Conservation (phyloP, 2,888 invertebrate genomes). For the Gymnocheta viridis region DNA sequence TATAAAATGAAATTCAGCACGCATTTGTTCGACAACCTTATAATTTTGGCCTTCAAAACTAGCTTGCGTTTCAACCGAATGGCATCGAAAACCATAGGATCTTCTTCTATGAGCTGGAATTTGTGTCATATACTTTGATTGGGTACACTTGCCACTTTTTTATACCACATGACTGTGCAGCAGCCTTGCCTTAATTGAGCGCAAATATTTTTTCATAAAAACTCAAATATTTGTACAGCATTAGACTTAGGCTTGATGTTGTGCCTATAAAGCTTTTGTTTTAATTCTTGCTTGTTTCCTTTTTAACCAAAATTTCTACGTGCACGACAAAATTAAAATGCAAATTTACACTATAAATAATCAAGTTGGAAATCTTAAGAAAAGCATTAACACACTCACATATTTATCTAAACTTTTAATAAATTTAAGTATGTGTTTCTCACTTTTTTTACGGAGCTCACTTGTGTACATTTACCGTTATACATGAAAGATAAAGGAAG, state of each 20-base stretch:
- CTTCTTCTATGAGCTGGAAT: too few species aligned
- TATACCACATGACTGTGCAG: too few species aligned
- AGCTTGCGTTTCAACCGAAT: too few species aligned
- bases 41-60: too few species aligned
- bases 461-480: neutral
- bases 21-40: too few species aligned
- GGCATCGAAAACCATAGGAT: too few species aligned
- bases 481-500: neutral
- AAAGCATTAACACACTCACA: neutral
- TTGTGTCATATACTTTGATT: too few species aligned
- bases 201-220: neutral
- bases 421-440: too few species aligned
- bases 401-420: neutral
- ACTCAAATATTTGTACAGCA: neutral
- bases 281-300: neutral
- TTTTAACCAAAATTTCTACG: neutral
- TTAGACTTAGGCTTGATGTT: neutral
- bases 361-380: conserved; percentile 43
- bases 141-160: too few species aligned
- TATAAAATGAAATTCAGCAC: too few species aligned
- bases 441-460: too few species aligned
- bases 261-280: neutral
- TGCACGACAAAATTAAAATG: conserved; percentile 62
- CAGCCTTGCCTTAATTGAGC: too few species aligned
- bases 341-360: conserved; percentile 69